These are phyloP conservation scores for Dryobotodes eremita DNA, from an alignment of 2,888 invertebrate species.

Conservation along the genomic window DNA sequence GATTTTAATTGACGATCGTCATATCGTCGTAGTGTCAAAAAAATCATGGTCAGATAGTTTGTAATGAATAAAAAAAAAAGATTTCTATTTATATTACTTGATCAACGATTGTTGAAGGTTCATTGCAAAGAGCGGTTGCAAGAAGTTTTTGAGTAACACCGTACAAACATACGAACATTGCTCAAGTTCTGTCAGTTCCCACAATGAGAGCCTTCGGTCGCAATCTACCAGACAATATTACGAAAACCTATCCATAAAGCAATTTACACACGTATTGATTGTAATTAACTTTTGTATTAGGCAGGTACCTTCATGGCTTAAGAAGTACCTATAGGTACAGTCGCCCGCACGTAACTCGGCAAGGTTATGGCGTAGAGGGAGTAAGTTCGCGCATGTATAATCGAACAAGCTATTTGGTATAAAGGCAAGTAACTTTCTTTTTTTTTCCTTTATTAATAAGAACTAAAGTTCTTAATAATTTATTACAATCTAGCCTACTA, in stretches of 20 bases:
- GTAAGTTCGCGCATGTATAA: too few species aligned
- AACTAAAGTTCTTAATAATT: too few species aligned
- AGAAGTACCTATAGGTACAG: not conserved
- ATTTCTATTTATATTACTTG: slow-evolving; percentile 34
- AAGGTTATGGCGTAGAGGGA: too few species aligned
- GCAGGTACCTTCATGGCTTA: not conserved
- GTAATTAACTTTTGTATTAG: slow-evolving; percentile 10
- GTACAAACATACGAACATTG: slow-evolving; percentile 56
- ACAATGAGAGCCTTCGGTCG: slow-evolving; percentile 51
- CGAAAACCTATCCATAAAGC: slow-evolving; percentile 50
- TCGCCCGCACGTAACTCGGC: too few species aligned
- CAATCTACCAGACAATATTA: slow-evolving; percentile 53
- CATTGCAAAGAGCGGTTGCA: slow-evolving; percentile 48
- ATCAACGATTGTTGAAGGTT: slow-evolving; percentile 29
- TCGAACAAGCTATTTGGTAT: too few species aligned
- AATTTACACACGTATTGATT: slow-evolving; percentile 19
- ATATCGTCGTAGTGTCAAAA: slow-evolving; percentile 15
- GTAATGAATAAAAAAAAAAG: not conserved
- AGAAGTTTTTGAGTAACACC: slow-evolving; percentile 61
- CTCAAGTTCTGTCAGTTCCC: slow-evolving; percentile 46
- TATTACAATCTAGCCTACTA: too few species aligned
- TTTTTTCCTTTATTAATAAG: too few species aligned
- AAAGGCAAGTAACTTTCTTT: too few species aligned
- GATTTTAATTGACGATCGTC: slow-evolving; percentile 28
- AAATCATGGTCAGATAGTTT: slow-evolving; percentile 15